Conservation (phyloP, 2,888 invertebrate genomes). For the Latheticus oryzae region DNA sequence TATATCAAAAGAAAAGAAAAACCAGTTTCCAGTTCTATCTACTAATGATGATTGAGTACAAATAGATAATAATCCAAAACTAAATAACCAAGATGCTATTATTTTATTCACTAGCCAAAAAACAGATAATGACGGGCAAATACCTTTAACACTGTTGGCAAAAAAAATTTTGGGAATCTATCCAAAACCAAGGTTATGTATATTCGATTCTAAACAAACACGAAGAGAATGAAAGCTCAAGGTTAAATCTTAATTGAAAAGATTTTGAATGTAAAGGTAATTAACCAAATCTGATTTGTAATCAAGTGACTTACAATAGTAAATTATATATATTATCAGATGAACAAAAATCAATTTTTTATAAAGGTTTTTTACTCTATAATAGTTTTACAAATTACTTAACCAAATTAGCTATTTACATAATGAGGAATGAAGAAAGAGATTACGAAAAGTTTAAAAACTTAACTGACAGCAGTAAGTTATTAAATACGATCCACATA, state of each 20-base stretch:
- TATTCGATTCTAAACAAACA: slow-evolving; percentile 21
- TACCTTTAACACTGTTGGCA: neutral
- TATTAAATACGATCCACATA: too few species aligned
- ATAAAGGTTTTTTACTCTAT: too few species aligned
- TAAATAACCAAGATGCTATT: too few species aligned
- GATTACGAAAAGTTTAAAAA: too few species aligned
- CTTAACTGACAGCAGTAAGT: too few species aligned
- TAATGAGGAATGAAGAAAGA: slow-evolving; percentile 20
- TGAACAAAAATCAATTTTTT: too few species aligned
- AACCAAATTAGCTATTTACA: slow-evolving; percentile 18
- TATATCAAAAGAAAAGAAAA: too few species aligned
- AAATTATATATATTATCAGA: slow-evolving; percentile 3
- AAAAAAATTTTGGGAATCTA: slow-evolving; percentile 7
- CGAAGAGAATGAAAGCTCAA: slow-evolving; percentile 18
- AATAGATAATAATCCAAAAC: too few species aligned
- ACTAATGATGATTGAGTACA: too few species aligned
- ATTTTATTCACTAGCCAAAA: slow-evolving; percentile 5
- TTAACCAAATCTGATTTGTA: slow-evolving; percentile 18
- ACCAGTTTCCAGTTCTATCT: too few species aligned
- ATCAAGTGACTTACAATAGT: slow-evolving; percentile 7
- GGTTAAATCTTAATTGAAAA: slow-evolving; percentile 1
- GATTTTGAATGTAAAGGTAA: slow-evolving; percentile 16
- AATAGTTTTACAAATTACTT: too few species aligned
- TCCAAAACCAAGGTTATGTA: slow-evolving; percentile 12
- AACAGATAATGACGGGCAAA: slow-evolving; percentile 13